Evolutionary conservation across 2,888 invertebrate genomes (phyloP), one percentile per base, ranked within the genome.

Genomic region (Eilema caniola): DNA sequence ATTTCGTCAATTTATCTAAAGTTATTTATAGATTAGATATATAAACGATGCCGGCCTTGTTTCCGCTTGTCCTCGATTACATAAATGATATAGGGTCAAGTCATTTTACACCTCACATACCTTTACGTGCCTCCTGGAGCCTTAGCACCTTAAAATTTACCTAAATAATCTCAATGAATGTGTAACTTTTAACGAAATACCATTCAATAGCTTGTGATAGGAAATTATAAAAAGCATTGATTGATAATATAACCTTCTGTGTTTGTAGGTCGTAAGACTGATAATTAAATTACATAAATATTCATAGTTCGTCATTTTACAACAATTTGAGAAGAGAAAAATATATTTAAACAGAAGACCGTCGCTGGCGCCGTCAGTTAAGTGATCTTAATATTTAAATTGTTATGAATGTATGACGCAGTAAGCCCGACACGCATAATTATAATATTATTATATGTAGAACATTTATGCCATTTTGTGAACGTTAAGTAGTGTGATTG

Each of bases 21-120:
- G 79, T 87, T n/a, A 84, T 90, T 90, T 12, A 23, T 5, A 12
- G 24, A 11, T 24, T 12, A 24, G 25, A 24, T 59, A 92, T 85
- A 86, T 91, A 87, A 91, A 85, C 85, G 80, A 69, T 70, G 74
- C 78, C 83, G 86, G 85, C 90, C 90, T 91, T 88, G 86, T 85
- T 79, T 76, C 75, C 56, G 72, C 60, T 70, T 73, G 78, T 81
- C 80, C 79, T 82, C 79, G 67, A 64, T 75, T 71, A 69, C 60
- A 70, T 73, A 69, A 67, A 61, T 37, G 70, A 14, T 75, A 73
- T 84, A 80, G 83, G 86, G 85, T 85, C 83, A 75, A 72, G 81
- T 82, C 59, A 80, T 78, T 88, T 87, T 59, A 78, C 86, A 86
- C 87, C 74, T 83, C 79, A 66, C 65, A 80, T 78, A 81, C 75